A percentile compares a stretch with the other conserved stretches of the same genome.
Evolutionary conservation across 2,888 invertebrate species (phyloP).

Genomic region (Chloroclystis v-ata): DNA sequence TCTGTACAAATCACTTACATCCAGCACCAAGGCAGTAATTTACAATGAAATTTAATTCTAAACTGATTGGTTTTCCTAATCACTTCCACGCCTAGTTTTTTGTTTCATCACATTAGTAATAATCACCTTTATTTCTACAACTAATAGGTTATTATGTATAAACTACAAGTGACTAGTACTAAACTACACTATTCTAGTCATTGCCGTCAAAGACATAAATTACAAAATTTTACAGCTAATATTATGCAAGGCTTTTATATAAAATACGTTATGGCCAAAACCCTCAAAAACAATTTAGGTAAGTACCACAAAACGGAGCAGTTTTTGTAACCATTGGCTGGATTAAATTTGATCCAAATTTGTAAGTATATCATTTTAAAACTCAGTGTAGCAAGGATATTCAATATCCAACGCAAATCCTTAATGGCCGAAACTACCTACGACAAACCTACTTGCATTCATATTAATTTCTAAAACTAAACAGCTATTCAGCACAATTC

Average conservation of each 20-base stretch:
- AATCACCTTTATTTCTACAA: conserved; percentile 57
- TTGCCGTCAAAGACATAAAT: conserved; percentile 8
- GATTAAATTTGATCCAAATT: conserved; percentile 8
- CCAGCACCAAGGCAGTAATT: conserved; percentile 40
- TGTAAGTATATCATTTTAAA: conserved; percentile 4
- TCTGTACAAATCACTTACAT: conserved; percentile 32
- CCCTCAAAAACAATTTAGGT: not conserved
- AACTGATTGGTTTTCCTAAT: conserved; percentile 37
- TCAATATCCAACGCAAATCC: conserved; percentile 27
- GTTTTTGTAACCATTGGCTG: conserved; percentile 14
- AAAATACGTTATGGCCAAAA: conserved; percentile 4
- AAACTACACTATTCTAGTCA: conserved; percentile 26
- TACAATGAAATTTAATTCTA: conserved; percentile 28
- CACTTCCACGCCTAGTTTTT: conserved; percentile 42
- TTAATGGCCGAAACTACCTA: conserved; percentile 10
- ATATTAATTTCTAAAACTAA: conserved; percentile 24
- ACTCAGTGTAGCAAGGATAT: conserved; percentile 20
- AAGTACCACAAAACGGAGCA: conserved; percentile 2
- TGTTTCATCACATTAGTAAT: conserved; percentile 58
- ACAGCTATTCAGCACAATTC: conserved; percentile 20
- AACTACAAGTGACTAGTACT: conserved; percentile 38
- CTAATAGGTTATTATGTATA: conserved; percentile 40
- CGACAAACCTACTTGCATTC: conserved; percentile 12
- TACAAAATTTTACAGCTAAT: conserved; percentile 2
- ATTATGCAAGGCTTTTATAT: conserved; percentile 7